Conservation (phyloP, 2,797 vertebrate species). For the Melanogrammus aeglefinus region DNA sequence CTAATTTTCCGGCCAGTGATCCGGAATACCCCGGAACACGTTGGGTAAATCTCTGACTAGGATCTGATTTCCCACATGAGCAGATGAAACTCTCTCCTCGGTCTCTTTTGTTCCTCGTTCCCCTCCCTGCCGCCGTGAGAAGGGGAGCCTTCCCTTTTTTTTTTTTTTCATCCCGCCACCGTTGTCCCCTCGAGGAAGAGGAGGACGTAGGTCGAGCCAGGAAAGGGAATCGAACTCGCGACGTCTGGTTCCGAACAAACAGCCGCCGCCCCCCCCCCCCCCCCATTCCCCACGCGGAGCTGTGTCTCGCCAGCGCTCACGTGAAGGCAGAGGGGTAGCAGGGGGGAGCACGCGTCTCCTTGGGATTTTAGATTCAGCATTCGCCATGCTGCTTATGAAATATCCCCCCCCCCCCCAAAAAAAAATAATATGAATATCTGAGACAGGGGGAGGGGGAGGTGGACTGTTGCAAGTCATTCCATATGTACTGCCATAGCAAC, state of each 20-base stretch:
- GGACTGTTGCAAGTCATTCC: constrained; percentile 73
- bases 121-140: constrained; percentile 57
- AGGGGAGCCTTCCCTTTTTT: constrained; percentile 28
- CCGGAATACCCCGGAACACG: constrained; percentile 54
- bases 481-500: constrained; percentile 78
- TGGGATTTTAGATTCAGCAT: constrained; percentile 81
- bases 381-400: constrained; percentile 81
- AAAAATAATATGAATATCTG: constrained; percentile 78
- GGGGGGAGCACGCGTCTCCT: constrained; percentile 65
- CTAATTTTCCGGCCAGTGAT: constrained; percentile 35
- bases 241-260: constrained; percentile 71
- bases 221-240: constrained; percentile 57
- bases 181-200: constrained; percentile 51
- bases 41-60: constrained; percentile 58
- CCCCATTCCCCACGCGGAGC: constrained; percentile 61
- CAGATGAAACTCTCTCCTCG: constrained; percentile 63
- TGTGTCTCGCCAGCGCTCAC: constrained; percentile 49
- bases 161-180: neutral
- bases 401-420: constrained; percentile 31
- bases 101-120: constrained; percentile 71
- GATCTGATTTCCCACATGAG: constrained; percentile 75
- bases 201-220: neutral
- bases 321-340: constrained; percentile 52
- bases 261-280: constrained; percentile 42
- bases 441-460: constrained; percentile 48